Conservation (phyloP, 2,797 vertebrate genomes). For the Mallotus villosus region DNA sequence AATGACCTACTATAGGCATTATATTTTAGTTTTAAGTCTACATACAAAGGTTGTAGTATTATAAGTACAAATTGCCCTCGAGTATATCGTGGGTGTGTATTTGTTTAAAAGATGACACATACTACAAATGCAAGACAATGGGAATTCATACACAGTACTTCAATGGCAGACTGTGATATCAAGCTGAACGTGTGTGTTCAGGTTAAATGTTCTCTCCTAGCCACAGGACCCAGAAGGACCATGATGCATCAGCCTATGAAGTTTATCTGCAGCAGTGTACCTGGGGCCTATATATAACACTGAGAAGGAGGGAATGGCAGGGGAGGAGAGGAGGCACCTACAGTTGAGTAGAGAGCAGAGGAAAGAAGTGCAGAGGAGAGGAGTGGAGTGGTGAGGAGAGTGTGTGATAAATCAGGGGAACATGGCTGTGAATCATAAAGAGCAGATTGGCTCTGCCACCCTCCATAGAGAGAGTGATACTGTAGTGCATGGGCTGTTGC, state of each 20-base stretch:
- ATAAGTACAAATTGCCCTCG: neutral
- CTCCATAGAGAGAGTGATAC: conserved; percentile 46
- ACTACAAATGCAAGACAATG: neutral
- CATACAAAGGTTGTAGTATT: neutral
- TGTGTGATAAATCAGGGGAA: conserved; percentile 35
- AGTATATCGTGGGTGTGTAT: neutral
- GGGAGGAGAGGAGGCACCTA: no score
- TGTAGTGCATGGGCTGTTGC: conserved; percentile 42
- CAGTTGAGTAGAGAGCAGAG: no score
- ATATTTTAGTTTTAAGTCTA: neutral
- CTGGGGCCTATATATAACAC: conserved; percentile 7
- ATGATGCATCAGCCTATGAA: neutral
- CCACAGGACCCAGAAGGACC: neutral
- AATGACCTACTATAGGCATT: neutral
- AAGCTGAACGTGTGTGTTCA: neutral
- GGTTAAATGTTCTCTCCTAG: neutral
- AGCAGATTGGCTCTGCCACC: conserved; percentile 54
- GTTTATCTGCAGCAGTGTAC: neutral
- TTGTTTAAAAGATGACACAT: neutral
- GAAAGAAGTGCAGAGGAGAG: conserved; percentile 20
- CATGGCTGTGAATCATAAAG: conserved; percentile 38
- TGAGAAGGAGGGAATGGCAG: no score
- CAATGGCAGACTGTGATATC: neutral
- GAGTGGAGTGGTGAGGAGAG: neutral
- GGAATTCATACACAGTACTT: neutral